A percentile compares a stretch with the other conserved stretches of the same genome.
Evolutionary conservation across 1,140 invertebrate genomes (phyloP).

Genomic region (Stratiolaelaps scimitus): DNA sequence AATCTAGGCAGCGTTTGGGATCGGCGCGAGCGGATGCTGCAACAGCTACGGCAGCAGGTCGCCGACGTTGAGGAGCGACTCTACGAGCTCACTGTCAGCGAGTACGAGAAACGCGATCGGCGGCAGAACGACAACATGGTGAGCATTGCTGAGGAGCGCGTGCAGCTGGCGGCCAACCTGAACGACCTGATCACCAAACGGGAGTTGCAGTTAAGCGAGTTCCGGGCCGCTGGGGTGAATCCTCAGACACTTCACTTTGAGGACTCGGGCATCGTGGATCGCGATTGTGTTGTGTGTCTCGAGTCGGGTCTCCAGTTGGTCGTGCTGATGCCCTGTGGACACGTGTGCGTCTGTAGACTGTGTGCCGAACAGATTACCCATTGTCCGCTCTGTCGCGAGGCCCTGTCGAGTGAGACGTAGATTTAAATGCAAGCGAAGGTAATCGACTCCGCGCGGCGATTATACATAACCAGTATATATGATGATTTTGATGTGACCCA

Average conservation of each 20-base stretch:
- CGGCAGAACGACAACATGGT: conserved; percentile 23
- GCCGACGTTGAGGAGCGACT: conserved; percentile 17
- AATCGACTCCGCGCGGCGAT: no score
- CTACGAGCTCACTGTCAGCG: conserved; percentile 18
- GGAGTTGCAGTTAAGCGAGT: conserved; percentile 15
- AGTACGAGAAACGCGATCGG: conserved; percentile 15
- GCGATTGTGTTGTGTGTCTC: conserved; percentile 26
- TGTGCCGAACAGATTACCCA: conserved; percentile 6
- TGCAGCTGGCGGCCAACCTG: conserved; percentile 1
- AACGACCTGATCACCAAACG: conserved; percentile 8
- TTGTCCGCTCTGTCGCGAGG: conserved; percentile 17
- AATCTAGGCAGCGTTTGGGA: conserved; percentile 24
- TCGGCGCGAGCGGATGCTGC: conserved; percentile 4
- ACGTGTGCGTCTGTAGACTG: conserved; percentile 6
- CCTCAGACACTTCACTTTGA: not conserved
- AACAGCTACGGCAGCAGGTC: not conserved
- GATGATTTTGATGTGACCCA: no score
- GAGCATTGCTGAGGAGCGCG: conserved; percentile 19
- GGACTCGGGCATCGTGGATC: conserved; percentile 7
- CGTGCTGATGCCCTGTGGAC: conserved; percentile 1
- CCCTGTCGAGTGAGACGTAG: no score
- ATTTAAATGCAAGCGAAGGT: no score
- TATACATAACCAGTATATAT: no score
- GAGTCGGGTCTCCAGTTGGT: conserved; percentile 5
- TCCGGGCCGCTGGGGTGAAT: not conserved